Evolutionary conservation across 2,888 invertebrate species (phyloP).

Genomic region (Rhagium mordax): DNA sequence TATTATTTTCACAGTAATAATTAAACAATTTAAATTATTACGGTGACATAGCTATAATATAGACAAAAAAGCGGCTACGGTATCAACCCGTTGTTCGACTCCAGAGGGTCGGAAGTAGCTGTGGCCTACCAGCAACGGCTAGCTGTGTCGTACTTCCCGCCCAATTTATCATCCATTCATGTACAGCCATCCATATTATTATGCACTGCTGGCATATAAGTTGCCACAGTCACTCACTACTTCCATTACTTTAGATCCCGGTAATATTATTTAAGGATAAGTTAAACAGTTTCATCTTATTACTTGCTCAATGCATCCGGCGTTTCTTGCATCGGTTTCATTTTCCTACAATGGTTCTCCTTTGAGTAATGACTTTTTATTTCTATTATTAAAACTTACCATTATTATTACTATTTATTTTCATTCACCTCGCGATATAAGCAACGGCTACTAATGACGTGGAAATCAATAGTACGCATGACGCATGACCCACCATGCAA

Average conservation of each 20-base stretch:
- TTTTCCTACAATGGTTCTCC: too few relatives aligned
- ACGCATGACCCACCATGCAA: too few relatives aligned
- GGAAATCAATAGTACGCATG: too few relatives aligned
- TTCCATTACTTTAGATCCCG: background rate
- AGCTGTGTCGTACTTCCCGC: constrained; percentile 74
- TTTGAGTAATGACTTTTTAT: too few relatives aligned
- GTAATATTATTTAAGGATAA: background rate
- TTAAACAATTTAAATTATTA: constrained; percentile 14
- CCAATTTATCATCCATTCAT: constrained; percentile 45
- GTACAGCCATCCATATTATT: constrained; percentile 9
- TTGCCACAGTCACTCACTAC: background rate
- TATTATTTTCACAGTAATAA: constrained; percentile 20
- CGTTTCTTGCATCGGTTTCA: too few relatives aligned
- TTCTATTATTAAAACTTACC: too few relatives aligned
- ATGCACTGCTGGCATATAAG: constrained; percentile 23
- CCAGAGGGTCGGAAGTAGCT: constrained; percentile 69
- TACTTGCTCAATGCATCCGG: too few relatives aligned
- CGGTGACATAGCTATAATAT: constrained; percentile 41
- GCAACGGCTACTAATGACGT: too few relatives aligned
- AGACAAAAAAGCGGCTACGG: constrained; percentile 57
- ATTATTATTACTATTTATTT: too few relatives aligned
- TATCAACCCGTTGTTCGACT: constrained; percentile 69
- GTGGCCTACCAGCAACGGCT: constrained; percentile 81
- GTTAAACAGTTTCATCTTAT: background rate
- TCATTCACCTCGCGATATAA: too few relatives aligned